Base-by-base conservation (phyloP, 2,797 vertebrate species). In the Telmatherina bonti region DNA sequence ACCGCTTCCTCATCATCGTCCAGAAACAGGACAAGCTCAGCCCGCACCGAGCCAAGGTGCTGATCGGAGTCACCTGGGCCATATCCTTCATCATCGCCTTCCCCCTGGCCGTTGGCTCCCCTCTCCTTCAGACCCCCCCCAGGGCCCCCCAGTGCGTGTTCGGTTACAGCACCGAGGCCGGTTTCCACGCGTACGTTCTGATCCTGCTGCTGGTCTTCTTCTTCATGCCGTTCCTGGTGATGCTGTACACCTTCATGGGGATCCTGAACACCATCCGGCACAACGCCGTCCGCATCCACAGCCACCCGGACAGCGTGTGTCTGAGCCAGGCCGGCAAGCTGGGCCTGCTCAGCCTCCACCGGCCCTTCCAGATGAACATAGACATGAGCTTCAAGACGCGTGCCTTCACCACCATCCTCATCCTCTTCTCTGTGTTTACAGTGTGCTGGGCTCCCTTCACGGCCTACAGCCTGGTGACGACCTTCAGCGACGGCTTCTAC, bases 341-440 rank as follows among this genome's bases (percentile, higher is more conserved):
- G 76, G 97, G 97, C 79, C 96, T 99, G 67, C 95, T 97, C 93
- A 97, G 96, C 88, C 94, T 98, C 10, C 97, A 98, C 91, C 95
- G 95, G 86, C 97, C 97, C 67, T 97, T 98, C 86, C 98, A 98
- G 72, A 95, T 98, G 94, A 98, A 96, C 91, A 93, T 99, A n/a
- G 98, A 99, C 94, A 97, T 99, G 96, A 97, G 97, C 94, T 99
- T 99, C 94, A 99, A 99, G 95, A 99, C 98, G 24, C 98, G 98
- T 96, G 98, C 98, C 95, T 99, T 99, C 93, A 96, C 97, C 90
- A 99, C 98, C 89, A 99, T 99, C 88, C 94, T 99, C 93, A 96
- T 99, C 92, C 96, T 99, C 68, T 99, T 99, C 85, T 95, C 96
- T 0, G 96, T 99, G 81, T 99, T 97, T 92, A 97, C 96, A 53